These are phyloP conservation scores for Cyanoramphus novaezelandiae DNA, from an alignment of 2,113 vertebrate species.

Conservation along the genomic window DNA sequence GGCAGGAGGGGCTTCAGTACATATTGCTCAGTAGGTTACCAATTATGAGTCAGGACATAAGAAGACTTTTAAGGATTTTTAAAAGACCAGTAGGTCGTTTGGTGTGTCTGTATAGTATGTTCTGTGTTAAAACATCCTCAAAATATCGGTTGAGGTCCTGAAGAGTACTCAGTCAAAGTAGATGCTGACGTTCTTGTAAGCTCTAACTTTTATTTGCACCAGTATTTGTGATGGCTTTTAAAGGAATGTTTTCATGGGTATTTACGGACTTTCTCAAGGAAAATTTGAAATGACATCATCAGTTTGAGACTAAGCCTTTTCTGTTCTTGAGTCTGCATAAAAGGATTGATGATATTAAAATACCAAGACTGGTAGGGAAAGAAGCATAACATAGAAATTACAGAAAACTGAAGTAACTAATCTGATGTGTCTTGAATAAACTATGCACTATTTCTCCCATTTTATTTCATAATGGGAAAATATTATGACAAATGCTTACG, in stretches of 20 bases:
- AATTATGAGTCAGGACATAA: not conserved
- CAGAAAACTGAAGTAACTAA: not conserved
- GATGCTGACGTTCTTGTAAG: not conserved
- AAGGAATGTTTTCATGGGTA: not conserved
- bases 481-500: not conserved
- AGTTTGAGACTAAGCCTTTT: not conserved
- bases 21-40: not conserved
- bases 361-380: not conserved
- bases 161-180: not conserved
- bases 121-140: not conserved
- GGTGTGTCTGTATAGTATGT: not conserved
- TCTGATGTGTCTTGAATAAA: not conserved
- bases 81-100: not conserved
- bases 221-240: not conserved
- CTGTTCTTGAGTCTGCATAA: not conserved
- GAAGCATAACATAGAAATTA: not conserved
- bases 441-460: not conserved
- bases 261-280: not conserved
- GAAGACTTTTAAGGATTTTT: not conserved
- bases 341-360: not conserved
- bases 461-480: not conserved
- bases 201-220: not conserved
- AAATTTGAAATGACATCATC: not conserved
- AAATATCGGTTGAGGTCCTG: not conserved
- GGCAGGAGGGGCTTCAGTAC: not conserved